Base-by-base conservation (phyloP, 2,888 invertebrate genomes). In the Lepidonotus clava region DNA sequence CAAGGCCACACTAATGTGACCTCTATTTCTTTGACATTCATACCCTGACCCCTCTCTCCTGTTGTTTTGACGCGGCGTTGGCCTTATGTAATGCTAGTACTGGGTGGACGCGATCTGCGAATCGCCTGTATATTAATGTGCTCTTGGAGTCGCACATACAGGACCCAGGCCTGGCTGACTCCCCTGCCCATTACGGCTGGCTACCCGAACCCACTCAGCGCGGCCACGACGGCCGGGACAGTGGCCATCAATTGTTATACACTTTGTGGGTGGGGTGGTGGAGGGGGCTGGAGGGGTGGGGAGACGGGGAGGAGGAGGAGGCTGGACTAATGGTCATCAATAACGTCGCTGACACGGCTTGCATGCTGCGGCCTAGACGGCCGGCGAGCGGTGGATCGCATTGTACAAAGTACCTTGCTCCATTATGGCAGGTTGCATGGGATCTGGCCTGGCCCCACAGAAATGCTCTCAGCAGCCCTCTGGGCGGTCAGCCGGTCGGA, bases 371-470 rank as follows among this genome's bases (percentile, higher is more conserved):
- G 61, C 5, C 24, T 1, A 32, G 24, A 11, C 11, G 61, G 61
- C 2, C 5, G 61, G 2, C 28, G 2, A 32, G 61, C 28, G 28
- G 61, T 61, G 61, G 28, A 61, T 61, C 61, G 61, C 61, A 61
- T 61, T 61, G 61, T 61, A 61, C 61, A 61, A 61, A 61, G 61
- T 61, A 61, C 61, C 61, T n/a, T 61, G 61, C 61, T 61, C 61
- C 61, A 61, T 61, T 61, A 28, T 28, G 61, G 61, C 46, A n/a
- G n/a, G n/a, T n/a, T n/a, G n/a, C n/a, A 18, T 24, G 28, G 2
- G 28, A 28, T 2, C 28, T 32, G 11, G 61, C 28, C 61, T 28
- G 61, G 14, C 28, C 28, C 2, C 61, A 61, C 28, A 61, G 11
- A 61, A n/a, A 61, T 28, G 53, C 53, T 1, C 53, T 53, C 1